phyloP scores from a whole-genome alignment of 2,797 vertebrate genomes.

The Sebastolobus alascanus region DNA sequence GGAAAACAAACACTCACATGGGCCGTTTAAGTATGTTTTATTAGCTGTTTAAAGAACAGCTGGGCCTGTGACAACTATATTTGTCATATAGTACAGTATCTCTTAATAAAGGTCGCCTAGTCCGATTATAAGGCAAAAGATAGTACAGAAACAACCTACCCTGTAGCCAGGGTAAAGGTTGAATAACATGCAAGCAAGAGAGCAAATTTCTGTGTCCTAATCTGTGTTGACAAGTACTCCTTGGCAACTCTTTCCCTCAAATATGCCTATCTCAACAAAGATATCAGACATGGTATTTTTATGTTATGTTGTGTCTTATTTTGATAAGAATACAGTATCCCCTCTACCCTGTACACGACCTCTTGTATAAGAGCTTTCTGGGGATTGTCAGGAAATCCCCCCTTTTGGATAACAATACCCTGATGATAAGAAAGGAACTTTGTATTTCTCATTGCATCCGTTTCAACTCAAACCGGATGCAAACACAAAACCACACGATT shows the following conservation, averaged over 20 bases:
- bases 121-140: conserved; percentile 2
- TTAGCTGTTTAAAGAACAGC: conserved; percentile 5
- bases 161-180: background rate
- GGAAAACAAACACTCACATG: conserved; percentile 4
- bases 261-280: background rate
- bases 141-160: background rate
- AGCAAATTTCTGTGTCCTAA: background rate
- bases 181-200: background rate
- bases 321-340: conserved; percentile 18
- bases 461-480: background rate
- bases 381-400: conserved; percentile 26
- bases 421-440: conserved; percentile 51
- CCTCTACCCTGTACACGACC: background rate
- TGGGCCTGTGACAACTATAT: background rate
- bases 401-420: conserved; percentile 21
- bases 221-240: background rate
- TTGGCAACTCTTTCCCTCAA: background rate
- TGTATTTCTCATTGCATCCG: background rate
- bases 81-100: background rate
- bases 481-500: background rate
- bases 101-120: background rate
- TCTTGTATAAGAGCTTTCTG: conserved; percentile 17
- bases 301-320: background rate
- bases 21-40: conserved; percentile 17
- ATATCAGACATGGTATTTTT: background rate